Evolutionary conservation across 2,888 invertebrate genomes (phyloP).

Genomic region (Schizaphis graminum): DNA sequence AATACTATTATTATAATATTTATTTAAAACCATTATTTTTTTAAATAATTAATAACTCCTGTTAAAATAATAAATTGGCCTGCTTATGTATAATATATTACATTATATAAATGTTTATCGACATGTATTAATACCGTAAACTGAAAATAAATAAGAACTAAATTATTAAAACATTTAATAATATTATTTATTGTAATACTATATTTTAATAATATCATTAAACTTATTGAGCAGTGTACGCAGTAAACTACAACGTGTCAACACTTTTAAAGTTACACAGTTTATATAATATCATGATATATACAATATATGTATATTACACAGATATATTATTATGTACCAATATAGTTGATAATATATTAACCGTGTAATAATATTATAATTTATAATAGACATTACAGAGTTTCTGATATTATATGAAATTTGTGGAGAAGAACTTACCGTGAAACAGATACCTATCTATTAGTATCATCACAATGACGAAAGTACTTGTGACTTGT

Average conservation of each 20-base stretch:
- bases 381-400: neutral
- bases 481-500: neutral
- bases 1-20: too few relatives aligned
- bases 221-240: neutral
- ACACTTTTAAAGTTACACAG: neutral
- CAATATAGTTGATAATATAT: neutral
- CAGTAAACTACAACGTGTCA: neutral
- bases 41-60: too few relatives aligned
- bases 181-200: neutral
- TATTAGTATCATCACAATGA: neutral
- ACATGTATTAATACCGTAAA: too few relatives aligned
- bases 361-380: neutral
- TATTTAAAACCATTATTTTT: too few relatives aligned
- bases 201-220: neutral
- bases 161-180: neutral
- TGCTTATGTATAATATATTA: too few relatives aligned
- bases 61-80: too few relatives aligned
- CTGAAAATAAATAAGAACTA: neutral
- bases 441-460: neutral
- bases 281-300: neutral
- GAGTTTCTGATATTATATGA: neutral
- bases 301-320: neutral
- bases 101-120: too few relatives aligned
- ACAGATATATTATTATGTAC: neutral
- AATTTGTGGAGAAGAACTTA: neutral